Base-by-base conservation (phyloP, 2,113 vertebrate genomes). In the Felis catus region DNA sequence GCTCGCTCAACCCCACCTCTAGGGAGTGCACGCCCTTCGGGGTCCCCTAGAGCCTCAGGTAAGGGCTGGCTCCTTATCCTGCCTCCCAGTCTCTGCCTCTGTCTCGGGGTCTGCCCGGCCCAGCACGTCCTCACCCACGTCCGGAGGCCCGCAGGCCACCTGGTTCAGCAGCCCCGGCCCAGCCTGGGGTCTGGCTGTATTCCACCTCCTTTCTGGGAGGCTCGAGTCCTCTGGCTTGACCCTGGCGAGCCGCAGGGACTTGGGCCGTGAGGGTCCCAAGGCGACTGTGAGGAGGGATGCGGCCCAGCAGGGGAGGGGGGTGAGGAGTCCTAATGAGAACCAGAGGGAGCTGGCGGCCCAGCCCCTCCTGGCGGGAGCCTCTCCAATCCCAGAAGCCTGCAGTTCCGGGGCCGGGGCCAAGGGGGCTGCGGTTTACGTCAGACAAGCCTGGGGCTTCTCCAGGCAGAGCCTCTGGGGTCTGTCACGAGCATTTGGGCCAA, bases 381-480 rank as follows among this genome's bases (percentile, higher is more conserved):
- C 27, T 41, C 0, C 0, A 10, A 4, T 65, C 83, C 76, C 82
- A 39, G 13, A 36, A n/a, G 9, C 53, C 21, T 0, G 0, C 4
- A 1, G 51, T 6, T 48, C 89, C 5, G 4, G 36, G 89, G 36
- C 41, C 4, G 3, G 19, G 33, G 31, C 14, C 33, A 1, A 14
- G 7, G 78, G 18, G 76, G 53, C 66, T 33, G 27, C 4, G 7
- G 55, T 55, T 41, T 80, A 65, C 19, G 8, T 14, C 33, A 33
- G 51, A 80, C 4, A 4, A 36, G 9, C 70, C 58, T 39, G 55
- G 27, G 31, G 13, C 48, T 31, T 83, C 39, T 9, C 76, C 12
- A 2, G 11, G 33, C 61, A 6, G 48, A 45, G 41, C 15, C 48
- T 48, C 41, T 10, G 10, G 21, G 12, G 25, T 29, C 23, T 48